Percentiles rank a stretch among this genome's conserved stretches.
Conservation (phyloP, 2,888 invertebrate species). For the Philopedon plagiatum region DNA sequence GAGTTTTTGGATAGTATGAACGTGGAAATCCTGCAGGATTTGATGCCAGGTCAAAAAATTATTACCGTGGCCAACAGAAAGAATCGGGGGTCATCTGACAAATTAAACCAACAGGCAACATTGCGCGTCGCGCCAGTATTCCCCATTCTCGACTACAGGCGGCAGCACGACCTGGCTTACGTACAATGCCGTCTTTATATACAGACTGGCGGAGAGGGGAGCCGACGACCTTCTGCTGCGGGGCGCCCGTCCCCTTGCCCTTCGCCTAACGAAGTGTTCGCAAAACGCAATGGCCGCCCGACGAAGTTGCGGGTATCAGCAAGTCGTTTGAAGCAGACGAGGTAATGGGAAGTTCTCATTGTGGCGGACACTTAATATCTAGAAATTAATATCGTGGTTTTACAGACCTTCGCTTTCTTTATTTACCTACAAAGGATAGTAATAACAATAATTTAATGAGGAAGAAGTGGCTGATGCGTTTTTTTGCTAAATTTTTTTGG, state of each 20-base stretch:
- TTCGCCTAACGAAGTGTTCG: conserved; percentile 55
- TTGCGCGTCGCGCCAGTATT: background rate
- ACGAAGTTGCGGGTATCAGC: conserved; percentile 35
- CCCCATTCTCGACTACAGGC: conserved; percentile 9
- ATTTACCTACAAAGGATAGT: no score
- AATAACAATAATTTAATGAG: no score
- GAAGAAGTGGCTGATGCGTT: no score
- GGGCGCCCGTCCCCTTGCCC: conserved; percentile 56
- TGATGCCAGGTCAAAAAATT: no score
- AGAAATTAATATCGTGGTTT: conserved; percentile 6
- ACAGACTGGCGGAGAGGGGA: conserved; percentile 30
- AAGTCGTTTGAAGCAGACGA: conserved; percentile 5
- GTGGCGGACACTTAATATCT: background rate
- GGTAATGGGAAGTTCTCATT: conserved; percentile 6
- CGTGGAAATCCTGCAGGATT: no score
- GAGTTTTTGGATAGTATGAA: no score
- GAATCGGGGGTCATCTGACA: no score
- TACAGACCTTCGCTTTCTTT: background rate
- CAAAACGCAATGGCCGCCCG: conserved; percentile 61
- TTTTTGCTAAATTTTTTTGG: no score
- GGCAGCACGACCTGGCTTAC: conserved; percentile 42
- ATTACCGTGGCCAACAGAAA: no score
- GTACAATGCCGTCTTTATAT: conserved; percentile 7
- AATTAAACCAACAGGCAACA: conserved; percentile 10
- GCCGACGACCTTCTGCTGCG: conserved; percentile 39